Base-by-base conservation (phyloP, 2,888 invertebrate genomes). In the Boloria selene region DNA sequence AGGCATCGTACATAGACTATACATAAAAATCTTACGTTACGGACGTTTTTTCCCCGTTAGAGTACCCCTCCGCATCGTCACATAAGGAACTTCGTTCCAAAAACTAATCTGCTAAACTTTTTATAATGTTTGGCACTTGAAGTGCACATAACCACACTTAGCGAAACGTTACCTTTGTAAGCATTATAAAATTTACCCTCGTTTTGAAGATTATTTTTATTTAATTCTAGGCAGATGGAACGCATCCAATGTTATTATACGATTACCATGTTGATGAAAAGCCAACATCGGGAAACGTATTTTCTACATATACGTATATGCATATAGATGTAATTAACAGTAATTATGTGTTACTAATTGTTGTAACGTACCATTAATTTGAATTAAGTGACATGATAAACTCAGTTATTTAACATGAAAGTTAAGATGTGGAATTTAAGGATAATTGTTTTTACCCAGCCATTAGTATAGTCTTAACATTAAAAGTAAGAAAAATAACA, bases 201-300 rank as follows among this genome's bases (percentile, higher is more conserved):
- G 82, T 86, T 87, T 85, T 82, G 80, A 73, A 72, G 80, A 83
- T 85, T 92, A 92, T 92, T 92, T 91, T 89, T 90, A 90, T 91
- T 90, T 90, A 90, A 91, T 90, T 88, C 88, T 82, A 86, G 85
- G 81, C 90, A 87, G 88, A 88, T 88, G 85, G 80, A 82, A 78
- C 77, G 77, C 77, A 77, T 76, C 81, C 87, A 85, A 89, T 90
- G 90, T 91, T 92, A 90, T 91, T 89, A 81, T 81, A 87, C 88
- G 89, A 90, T 92, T 92, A 90, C 82, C 90, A 90, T 92, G 85
- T 85, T 91, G 90, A 92, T 92, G 90, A 89, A 91, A 92, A 86
- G 88, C 87, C 86, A 92, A 92, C 90, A 92, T 79, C 51, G 60
- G 69, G 54, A 67, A 67, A 65, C 65, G 68, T 67, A 64, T 70